These are phyloP conservation scores for Psilopsiagon aymara DNA, from an alignment of 2,113 vertebrate species.

Conservation along the genomic window DNA sequence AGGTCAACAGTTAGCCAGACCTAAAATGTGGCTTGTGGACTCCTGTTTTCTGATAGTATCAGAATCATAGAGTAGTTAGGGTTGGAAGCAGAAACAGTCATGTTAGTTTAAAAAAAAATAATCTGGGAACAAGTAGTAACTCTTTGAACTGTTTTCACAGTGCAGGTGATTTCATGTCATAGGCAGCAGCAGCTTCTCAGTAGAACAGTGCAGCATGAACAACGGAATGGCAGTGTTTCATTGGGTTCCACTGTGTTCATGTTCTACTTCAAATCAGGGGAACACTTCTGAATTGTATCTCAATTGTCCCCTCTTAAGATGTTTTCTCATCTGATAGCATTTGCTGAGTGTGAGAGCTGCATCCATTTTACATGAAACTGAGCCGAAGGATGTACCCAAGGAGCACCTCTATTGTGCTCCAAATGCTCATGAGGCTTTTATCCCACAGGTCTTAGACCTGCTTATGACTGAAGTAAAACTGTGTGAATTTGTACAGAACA, in stretches of 20 bases:
- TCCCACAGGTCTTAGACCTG: background rate
- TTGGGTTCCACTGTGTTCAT: background rate
- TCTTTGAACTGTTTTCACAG: background rate
- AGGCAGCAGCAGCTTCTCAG: background rate
- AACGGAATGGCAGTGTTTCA: accelerated
- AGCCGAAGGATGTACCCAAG: background rate
- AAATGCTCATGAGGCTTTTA: background rate
- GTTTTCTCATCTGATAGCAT: accelerated
- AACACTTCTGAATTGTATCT: background rate
- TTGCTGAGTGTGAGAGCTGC: accelerated
- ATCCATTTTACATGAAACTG: background rate
- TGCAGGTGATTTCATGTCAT: background rate
- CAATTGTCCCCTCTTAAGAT: background rate
- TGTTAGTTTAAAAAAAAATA: background rate
- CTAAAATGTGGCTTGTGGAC: background rate
- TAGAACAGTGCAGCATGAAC: background rate
- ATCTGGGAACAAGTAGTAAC: background rate
- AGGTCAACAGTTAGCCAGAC: background rate
- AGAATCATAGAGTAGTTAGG: background rate
- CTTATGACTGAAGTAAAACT: background rate
- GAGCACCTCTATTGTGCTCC: background rate
- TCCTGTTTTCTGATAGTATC: background rate
- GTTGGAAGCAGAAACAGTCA: background rate
- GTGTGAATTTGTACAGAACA: background rate
- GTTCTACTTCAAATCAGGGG: background rate